Percentiles rank a stretch among this genome's conserved stretches.
Conservation (phyloP, 1,140 invertebrate genomes). For the Drosophila nigromelanica region DNA sequence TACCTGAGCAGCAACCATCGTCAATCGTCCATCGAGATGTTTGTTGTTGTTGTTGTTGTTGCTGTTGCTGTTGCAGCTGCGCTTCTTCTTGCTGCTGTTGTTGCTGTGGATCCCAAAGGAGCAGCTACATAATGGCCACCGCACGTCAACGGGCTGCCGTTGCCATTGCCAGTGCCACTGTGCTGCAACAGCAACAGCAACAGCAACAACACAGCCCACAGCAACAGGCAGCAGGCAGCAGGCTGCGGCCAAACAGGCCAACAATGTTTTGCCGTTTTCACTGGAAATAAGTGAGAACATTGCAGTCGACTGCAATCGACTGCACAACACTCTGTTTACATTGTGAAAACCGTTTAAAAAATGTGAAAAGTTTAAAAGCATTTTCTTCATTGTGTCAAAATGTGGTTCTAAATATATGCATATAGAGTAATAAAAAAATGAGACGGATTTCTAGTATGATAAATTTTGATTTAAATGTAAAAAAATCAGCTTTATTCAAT, state of each 20-base stretch:
- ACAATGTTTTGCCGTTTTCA: constrained; percentile 71
- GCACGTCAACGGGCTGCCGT: constrained; percentile 58
- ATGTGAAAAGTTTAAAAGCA: too few relatives aligned
- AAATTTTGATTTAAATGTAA: too few relatives aligned
- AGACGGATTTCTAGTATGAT: too few relatives aligned
- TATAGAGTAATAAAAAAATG: too few relatives aligned
- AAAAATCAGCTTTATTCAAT: too few relatives aligned
- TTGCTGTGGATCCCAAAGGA: constrained; percentile 48
- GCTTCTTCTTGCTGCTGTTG: constrained; percentile 37
- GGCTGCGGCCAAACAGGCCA: constrained; percentile 22
- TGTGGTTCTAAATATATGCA: too few relatives aligned
- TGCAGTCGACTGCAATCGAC: not conserved
- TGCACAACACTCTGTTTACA: not conserved
- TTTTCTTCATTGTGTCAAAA: too few relatives aligned
- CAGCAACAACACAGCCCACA: constrained; percentile 3
- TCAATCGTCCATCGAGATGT: constrained; percentile 70
- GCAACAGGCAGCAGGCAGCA: constrained; percentile 8
- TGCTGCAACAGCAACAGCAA: constrained; percentile 33
- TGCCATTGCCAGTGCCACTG: constrained; percentile 22
- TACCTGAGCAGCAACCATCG: constrained; percentile 79
- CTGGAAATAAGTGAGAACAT: constrained; percentile 36
- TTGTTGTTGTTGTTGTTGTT: constrained; percentile 35
- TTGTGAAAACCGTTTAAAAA: too few relatives aligned
- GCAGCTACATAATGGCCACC: constrained; percentile 77
- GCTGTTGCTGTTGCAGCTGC: constrained; percentile 38